Evolutionary conservation across 2,888 invertebrate species (phyloP).

Genomic region (Apoderus coryli): DNA sequence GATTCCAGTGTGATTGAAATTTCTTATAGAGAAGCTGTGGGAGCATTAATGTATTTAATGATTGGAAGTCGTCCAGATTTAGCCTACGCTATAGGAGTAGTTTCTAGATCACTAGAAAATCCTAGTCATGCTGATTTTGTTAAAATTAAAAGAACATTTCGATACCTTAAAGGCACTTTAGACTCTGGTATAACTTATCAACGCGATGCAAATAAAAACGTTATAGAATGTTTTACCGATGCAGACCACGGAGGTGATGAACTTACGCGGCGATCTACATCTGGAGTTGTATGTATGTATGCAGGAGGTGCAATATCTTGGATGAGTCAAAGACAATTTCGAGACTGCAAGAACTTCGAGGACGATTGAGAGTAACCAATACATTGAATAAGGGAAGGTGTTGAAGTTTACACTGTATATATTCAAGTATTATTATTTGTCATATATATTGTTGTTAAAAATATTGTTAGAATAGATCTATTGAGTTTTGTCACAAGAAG

Average conservation of each 20-base stretch:
- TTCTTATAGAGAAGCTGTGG: constrained; percentile 10
- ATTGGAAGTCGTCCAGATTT: constrained; percentile 11
- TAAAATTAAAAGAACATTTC: constrained; percentile 7
- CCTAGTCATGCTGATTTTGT: constrained; percentile 3
- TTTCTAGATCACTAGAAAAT: constrained; percentile 10
- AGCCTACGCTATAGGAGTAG: constrained; percentile 7
- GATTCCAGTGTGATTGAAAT: constrained; percentile 1
- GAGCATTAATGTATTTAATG: constrained; percentile 12
- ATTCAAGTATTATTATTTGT: too few relatives aligned
- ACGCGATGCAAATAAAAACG: background rate
- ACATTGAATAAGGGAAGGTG: too few relatives aligned
- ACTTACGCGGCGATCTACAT: constrained; percentile 6
- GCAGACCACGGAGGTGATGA: constrained; percentile 8
- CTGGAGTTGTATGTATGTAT: constrained; percentile 8
- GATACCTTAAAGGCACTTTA: constrained; percentile 8
- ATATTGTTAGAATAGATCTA: too few relatives aligned
- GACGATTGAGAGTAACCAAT: too few relatives aligned
- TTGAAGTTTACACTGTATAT: too few relatives aligned
- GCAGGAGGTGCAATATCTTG: constrained; percentile 8
- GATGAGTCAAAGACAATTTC: constrained; percentile 10
- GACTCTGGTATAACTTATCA: constrained; percentile 8
- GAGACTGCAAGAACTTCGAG: too few relatives aligned
- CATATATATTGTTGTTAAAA: too few relatives aligned
- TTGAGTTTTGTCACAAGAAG: too few relatives aligned
- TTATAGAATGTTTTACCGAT: constrained; percentile 10